Evolutionary conservation across 2,113 vertebrate genomes (phyloP), one percentile per base, ranked within the genome.

Genomic region (Triplophysa tibetana): DNA sequence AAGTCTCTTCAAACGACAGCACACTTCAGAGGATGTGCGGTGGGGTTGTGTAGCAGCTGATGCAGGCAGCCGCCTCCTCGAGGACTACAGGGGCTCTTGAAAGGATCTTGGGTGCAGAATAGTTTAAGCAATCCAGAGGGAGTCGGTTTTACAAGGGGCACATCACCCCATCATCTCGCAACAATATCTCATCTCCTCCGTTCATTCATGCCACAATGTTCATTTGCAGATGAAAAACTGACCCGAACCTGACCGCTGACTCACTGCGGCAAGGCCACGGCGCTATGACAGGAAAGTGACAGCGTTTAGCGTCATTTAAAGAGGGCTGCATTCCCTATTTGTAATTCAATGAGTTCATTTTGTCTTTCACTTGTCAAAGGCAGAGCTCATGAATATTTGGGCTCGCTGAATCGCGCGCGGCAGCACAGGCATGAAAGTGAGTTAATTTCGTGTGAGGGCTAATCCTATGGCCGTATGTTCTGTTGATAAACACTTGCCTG

Each of bases 41-140:
- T 38, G 62, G 45, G 70, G 50, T 66, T 64, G 26, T 74, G 70
- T 19, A 74, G 69, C 56, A 63, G 69, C 78, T 76, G 74, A 76
- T 65, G 33, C 24, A 13, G 74, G 45, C 74, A 23, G 73, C 23
- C 43, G n/a, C 73, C 64, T 72, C 69, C 70, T 72, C 45, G 38
- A 54, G 69, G 52, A 43, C 69, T 8, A 4, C 70, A 66, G 78
- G 78, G 61, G 61, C 45, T 74, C 70, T 65, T 24, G 6, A 64
- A 50, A 56, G 24, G 21, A 29, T 64, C 68, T 23, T 24, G n/a
- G 58, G 77, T 21, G 43, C 61, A 52, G 69, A 70, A 79, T 48
- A 72, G 67, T 38, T 21, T 38, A 19, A 56, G 78, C 69, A 50
- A 61, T 73, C 48, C 60, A 65, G 60, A 50, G 19, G 68, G 21